Percentiles rank a stretch among this genome's conserved stretches.
phyloP scores from a whole-genome alignment of 2,888 invertebrate species.

The Lasioglossum oenotherae region DNA sequence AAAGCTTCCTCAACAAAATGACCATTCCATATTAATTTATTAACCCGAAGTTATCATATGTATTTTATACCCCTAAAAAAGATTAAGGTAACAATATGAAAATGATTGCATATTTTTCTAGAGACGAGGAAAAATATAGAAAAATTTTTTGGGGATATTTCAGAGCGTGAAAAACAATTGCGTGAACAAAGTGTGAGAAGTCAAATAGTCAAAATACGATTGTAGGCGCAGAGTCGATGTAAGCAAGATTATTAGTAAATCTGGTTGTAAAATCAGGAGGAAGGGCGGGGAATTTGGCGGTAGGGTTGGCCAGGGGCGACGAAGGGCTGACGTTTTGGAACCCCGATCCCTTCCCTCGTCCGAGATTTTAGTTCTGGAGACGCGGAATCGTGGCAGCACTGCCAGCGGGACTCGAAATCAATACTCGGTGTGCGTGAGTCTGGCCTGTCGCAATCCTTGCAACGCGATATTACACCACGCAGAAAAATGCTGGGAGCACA shows the following conservation, averaged over 20 bases:
- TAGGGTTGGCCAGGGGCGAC: background rate
- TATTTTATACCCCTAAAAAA: background rate
- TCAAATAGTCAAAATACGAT: background rate
- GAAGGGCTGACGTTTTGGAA: conserved; percentile 2
- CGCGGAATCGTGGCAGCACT: conserved; percentile 82
- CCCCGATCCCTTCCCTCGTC: conserved; percentile 37
- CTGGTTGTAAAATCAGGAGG: no score
- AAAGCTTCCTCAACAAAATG: background rate
- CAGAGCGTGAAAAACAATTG: background rate
- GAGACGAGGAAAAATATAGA: background rate
- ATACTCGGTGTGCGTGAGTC: conserved; percentile 81
- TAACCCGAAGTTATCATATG: background rate
- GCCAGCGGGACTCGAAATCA: conserved; percentile 81
- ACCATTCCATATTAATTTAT: background rate
- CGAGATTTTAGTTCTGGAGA: conserved; percentile 78
- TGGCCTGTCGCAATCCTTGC: conserved; percentile 78
- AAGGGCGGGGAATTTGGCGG: background rate
- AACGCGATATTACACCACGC: conserved; percentile 74
- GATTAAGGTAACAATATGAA: background rate
- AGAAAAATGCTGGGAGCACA: conserved; percentile 57
- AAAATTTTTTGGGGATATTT: background rate
- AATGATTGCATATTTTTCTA: background rate
- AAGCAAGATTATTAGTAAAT: background rate
- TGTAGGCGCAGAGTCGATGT: background rate
- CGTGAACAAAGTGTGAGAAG: background rate